A percentile compares a stretch with the other conserved stretches of the same genome.
phyloP scores from a whole-genome alignment of 2,113 vertebrate genomes.

The Cochlearius cochlearius region DNA sequence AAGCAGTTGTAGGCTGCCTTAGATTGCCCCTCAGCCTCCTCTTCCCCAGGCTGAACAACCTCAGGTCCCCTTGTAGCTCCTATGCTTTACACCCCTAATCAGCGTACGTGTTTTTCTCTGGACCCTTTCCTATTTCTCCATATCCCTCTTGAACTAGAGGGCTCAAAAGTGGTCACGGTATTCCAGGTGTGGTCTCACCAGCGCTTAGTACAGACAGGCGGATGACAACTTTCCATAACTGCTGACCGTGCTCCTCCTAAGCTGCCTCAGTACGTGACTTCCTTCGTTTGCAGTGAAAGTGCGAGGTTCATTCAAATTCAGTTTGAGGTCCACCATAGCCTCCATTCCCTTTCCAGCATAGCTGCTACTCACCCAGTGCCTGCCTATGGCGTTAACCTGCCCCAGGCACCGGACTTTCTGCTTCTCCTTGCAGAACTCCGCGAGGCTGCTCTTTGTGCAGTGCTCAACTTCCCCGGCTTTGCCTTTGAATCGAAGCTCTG shows the following conservation, averaged over 20 bases:
- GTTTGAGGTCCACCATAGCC: neutral
- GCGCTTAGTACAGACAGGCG: fast-evolving
- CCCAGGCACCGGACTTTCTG: neutral
- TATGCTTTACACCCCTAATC: neutral
- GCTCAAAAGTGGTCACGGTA: neutral
- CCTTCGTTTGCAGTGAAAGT: neutral
- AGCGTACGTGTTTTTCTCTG: neutral
- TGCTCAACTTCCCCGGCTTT: neutral
- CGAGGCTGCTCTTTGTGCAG: neutral
- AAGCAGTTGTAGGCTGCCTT: neutral
- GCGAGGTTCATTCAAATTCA: neutral
- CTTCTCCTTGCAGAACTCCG: neutral
- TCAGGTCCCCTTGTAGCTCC: neutral
- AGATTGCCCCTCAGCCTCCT: neutral
- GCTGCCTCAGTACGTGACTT: neutral
- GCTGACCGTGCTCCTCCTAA: neutral
- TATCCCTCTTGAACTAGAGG: neutral
- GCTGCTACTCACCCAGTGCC: neutral
- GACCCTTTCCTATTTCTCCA: neutral
- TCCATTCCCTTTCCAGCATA: neutral
- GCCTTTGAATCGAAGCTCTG: neutral
- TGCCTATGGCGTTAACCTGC: neutral
- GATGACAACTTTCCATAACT: neutral
- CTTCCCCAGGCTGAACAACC: neutral
- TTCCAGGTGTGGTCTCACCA: neutral